Evolutionary conservation across 1,140 invertebrate genomes (phyloP), one percentile per base, ranked within the genome.

Genomic region (Hydropsyche tenuis): DNA sequence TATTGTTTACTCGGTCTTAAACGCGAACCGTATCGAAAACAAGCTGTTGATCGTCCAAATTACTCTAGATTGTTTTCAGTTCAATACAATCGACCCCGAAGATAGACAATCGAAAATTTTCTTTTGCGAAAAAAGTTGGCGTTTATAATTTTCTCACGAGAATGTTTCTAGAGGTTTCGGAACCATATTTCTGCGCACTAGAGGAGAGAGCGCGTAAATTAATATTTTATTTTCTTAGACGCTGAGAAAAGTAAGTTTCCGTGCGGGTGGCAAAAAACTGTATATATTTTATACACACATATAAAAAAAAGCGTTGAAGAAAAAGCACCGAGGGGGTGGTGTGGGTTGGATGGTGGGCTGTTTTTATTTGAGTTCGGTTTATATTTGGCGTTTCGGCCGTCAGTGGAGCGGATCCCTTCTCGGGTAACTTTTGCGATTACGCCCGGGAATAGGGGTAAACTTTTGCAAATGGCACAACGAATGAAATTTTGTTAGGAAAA

Each of bases 391-490:
- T 68, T 68, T 68, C 65, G 42, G 37, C 65, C 45, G 65, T 68
- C 65, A 68, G 65, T 68, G 65, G 45, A 48, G 42, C 65, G 42
- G 45, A 68, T 68, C 42, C 65, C 65, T 68, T 46, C 63, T 42
- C 63, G 63, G 42, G 63, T 30, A 68, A 68, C 65, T 68, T 68
- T 72, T 46, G 37, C 51, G 74, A 75, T 69, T 75, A 75, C 70
- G 66, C 71, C 27, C 1, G 74, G 65, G 74, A 73, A 73, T 72
- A 69, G 30, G 62, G 37, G 53, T 65, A 75, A 72, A 75, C 70
- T 75, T 64, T 69, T 62, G 25, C 37, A 69, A 75, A 72, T 30
- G 62, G 65, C 25, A 66, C 20, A 37, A 68, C 71, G 64, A 63
- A 65, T 43, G 51, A 75, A 72, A 72, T 72, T 69, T 72, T 64